Conservation (phyloP, 2,113 vertebrate genomes). For the Alces alces region DNA sequence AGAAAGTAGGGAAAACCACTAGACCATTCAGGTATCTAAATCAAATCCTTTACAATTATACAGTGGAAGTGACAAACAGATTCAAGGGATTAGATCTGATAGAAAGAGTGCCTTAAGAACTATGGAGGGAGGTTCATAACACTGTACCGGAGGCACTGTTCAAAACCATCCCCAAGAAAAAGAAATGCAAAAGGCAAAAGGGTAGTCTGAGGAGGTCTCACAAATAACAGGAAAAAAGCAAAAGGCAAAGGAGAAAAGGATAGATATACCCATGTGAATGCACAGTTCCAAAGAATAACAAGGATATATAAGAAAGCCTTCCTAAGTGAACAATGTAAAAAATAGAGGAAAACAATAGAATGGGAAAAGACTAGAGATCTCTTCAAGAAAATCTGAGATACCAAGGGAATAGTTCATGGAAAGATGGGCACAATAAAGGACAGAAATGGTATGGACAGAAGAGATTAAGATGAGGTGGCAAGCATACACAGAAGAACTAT, state of each 20-base stretch:
- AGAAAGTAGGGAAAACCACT: background rate
- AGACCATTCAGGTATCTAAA: background rate
- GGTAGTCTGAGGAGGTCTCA: background rate
- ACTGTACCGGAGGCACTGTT: background rate
- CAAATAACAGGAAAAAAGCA: background rate
- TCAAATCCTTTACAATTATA: background rate
- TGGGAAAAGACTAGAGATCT: background rate
- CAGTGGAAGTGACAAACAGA: background rate
- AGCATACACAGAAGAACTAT: background rate
- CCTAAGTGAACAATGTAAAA: background rate
- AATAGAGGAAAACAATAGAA: background rate
- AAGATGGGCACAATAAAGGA: background rate
- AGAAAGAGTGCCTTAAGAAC: background rate
- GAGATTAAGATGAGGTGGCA: background rate
- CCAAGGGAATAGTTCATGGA: background rate
- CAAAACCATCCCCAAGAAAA: background rate
- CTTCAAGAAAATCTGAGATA: background rate
- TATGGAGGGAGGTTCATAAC: background rate
- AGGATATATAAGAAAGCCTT: background rate
- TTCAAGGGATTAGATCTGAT: background rate
- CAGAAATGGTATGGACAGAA: background rate
- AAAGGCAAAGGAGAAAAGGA: background rate
- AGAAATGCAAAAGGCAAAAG: background rate
- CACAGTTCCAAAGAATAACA: background rate
- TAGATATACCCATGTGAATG: background rate